phyloP scores from a whole-genome alignment of 2,113 vertebrate species.

The Octodon degus region DNA sequence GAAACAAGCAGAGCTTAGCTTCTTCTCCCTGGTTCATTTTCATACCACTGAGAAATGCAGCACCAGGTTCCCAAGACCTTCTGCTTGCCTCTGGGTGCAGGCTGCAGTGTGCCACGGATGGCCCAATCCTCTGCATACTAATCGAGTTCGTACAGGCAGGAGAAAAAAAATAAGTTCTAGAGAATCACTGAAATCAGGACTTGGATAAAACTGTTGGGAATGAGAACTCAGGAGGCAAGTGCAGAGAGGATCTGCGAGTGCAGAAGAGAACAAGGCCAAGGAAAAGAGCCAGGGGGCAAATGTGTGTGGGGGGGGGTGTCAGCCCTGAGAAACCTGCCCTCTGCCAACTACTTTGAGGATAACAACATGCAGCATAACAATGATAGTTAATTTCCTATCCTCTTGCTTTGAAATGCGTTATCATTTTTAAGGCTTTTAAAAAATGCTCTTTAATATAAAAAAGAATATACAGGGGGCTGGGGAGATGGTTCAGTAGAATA shows the following conservation, averaged over 20 bases:
- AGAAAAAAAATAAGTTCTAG: conserved; percentile 12
- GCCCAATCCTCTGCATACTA: conserved; percentile 67
- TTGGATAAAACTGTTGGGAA: conserved; percentile 11
- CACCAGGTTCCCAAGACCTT: conserved; percentile 81
- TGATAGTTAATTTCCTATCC: too few relatives aligned
- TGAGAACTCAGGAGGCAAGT: not conserved
- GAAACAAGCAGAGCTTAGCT: conserved; percentile 83
- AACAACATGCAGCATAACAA: too few relatives aligned
- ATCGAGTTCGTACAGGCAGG: conserved; percentile 56
- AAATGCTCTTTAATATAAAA: too few relatives aligned
- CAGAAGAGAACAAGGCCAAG: not conserved
- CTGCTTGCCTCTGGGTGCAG: conserved; percentile 77
- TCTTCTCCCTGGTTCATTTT: conserved; percentile 39
- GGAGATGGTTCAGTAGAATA: too few relatives aligned
- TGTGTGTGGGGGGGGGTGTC: not conserved
- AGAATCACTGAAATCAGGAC: conserved; percentile 61
- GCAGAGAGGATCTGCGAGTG: not conserved
- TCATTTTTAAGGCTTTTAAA: too few relatives aligned
- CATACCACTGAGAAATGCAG: conserved; percentile 72
- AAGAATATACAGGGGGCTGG: too few relatives aligned
- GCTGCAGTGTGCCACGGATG: conserved; percentile 60
- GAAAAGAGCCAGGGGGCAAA: not conserved
- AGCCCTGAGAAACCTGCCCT: not conserved
- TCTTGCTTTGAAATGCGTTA: too few relatives aligned
- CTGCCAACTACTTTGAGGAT: too few relatives aligned